Percentiles rank a stretch among this genome's conserved stretches.
phyloP scores from a whole-genome alignment of 2,888 invertebrate species.

The Saturnia japonica region DNA sequence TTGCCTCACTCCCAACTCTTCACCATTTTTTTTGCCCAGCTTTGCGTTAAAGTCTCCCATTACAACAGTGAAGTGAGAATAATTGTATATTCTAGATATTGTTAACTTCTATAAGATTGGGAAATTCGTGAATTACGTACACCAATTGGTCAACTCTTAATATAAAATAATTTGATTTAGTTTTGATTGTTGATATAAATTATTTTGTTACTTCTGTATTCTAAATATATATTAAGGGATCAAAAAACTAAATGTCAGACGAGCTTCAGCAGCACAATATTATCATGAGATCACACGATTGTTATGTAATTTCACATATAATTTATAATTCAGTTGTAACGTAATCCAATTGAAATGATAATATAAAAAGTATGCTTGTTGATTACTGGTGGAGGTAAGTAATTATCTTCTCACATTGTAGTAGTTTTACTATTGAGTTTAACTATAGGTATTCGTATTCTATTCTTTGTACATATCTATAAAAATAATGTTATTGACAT shows the following conservation, averaged over 20 bases:
- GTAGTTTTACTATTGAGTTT: neutral
- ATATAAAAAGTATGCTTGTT: conserved; percentile 12
- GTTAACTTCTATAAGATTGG: neutral
- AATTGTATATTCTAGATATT: neutral
- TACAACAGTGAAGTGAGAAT: too few relatives aligned
- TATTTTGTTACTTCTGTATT: neutral
- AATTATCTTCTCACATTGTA: neutral
- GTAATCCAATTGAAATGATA: conserved; percentile 18
- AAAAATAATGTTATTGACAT: neutral
- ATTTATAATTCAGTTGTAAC: conserved; percentile 1
- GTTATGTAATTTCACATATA: conserved; percentile 4
- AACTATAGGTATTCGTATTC: neutral
- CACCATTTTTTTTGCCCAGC: too few relatives aligned
- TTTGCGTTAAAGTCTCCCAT: too few relatives aligned
- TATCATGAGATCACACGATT: neutral
- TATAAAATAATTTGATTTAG: neutral
- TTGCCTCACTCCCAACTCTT: too few relatives aligned
- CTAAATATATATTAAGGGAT: neutral
- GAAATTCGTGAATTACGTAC: neutral
- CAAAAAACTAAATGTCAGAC: neutral
- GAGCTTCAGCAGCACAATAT: neutral
- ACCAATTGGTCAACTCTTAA: neutral
- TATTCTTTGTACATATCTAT: neutral
- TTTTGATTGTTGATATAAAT: neutral
- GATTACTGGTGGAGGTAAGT: neutral